phyloP scores from a whole-genome alignment of 2,888 invertebrate species.

The Ametastegia equiseti region DNA sequence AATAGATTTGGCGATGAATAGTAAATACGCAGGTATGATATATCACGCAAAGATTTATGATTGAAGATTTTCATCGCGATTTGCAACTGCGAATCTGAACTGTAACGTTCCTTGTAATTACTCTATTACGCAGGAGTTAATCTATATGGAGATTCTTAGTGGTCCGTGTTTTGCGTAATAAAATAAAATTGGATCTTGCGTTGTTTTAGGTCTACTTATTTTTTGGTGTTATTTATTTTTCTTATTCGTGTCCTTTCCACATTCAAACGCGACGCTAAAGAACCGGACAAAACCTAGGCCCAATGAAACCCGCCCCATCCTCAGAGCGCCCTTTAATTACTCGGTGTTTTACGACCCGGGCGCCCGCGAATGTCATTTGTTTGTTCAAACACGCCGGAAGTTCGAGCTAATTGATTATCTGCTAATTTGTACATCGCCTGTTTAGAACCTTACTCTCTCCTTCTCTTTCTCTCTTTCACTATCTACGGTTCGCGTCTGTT shows the following conservation, averaged over 20 bases:
- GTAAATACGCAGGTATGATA: background rate
- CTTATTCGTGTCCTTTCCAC: slow-evolving; percentile 47
- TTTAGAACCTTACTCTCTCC: slow-evolving; percentile 36
- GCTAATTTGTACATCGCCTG: slow-evolving; percentile 69
- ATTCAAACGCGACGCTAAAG: slow-evolving; percentile 43
- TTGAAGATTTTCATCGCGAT: slow-evolving; percentile 14
- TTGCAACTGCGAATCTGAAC: background rate
- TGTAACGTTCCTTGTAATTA: slow-evolving; percentile 20
- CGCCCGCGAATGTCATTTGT: slow-evolving; percentile 65
- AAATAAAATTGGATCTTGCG: slow-evolving; percentile 57
- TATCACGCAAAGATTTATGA: background rate
- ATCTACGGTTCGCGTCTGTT: slow-evolving; percentile 43
- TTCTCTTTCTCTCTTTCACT: too few species aligned
- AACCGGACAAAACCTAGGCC: slow-evolving; percentile 54
- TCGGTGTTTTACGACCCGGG: slow-evolving; percentile 68
- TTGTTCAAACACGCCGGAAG: slow-evolving; percentile 68
- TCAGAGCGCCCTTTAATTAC: slow-evolving; percentile 68
- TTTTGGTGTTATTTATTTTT: background rate
- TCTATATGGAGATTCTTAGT: slow-evolving; percentile 63
- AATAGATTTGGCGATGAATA: background rate
- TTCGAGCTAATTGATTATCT: slow-evolving; percentile 70
- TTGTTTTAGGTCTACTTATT: slow-evolving; percentile 36
- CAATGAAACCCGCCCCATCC: slow-evolving; percentile 58
- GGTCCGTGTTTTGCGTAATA: slow-evolving; percentile 52
- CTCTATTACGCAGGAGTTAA: slow-evolving; percentile 58